These are phyloP conservation scores for Calyptommatus sinebrachiatus DNA, from an alignment of 2,113 vertebrate genomes.

Conservation along the genomic window DNA sequence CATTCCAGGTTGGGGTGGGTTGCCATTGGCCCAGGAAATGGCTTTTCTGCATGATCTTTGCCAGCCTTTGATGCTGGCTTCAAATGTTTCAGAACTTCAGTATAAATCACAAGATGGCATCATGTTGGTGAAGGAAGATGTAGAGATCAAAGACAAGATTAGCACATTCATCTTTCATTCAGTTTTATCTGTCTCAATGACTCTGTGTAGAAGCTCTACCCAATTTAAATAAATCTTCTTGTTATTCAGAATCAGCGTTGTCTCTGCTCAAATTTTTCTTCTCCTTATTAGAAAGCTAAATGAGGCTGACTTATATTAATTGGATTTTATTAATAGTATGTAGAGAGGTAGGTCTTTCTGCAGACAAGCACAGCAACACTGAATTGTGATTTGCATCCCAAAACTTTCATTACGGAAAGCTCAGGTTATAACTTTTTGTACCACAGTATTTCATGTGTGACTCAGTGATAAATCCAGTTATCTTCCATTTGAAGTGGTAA, in stretches of 20 bases:
- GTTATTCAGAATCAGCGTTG: not conserved
- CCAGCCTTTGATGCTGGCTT: no score
- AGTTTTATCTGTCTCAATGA: not conserved
- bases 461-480: not conserved
- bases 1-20: no score
- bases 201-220: not conserved
- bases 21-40: no score
- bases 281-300: not conserved
- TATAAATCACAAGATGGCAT: no score
- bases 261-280: not conserved
- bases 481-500: not conserved
- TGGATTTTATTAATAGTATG: not conserved
- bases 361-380: not conserved
- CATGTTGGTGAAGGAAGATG: not conserved
- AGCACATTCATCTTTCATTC: no score
- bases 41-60: no score
- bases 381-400: not conserved
- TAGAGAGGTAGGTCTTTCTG: not conserved
- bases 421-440: not conserved
- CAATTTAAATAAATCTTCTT: not conserved
- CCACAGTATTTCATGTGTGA: not conserved
- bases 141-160: not conserved
- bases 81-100: no score
- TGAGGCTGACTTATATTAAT: not conserved
- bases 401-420: not conserved